phyloP scores from a whole-genome alignment of 2,113 vertebrate species.

The Melanerpes aurifrons region DNA sequence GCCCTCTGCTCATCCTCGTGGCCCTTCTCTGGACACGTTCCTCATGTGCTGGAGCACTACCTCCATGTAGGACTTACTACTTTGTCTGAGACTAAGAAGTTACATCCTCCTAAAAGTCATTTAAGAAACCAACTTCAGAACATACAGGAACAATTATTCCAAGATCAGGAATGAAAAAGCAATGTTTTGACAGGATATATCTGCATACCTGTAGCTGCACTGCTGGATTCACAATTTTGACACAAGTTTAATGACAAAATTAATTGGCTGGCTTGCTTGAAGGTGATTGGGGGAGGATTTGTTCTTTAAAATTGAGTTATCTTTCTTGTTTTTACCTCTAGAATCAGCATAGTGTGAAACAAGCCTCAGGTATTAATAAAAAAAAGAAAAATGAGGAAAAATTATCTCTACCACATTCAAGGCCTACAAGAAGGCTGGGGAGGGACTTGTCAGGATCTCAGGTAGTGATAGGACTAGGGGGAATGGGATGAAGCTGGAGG shows the following conservation, averaged over 20 bases:
- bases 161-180: not conserved
- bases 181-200: slow-evolving; percentile 12
- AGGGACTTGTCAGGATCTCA: too few relatives aligned
- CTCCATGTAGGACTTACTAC: not conserved
- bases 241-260: not conserved
- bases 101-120: not conserved
- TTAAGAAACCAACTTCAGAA: not conserved
- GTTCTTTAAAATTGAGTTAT: not conserved
- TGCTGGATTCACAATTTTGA: not conserved
- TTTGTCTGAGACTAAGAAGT: not conserved
- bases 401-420: not conserved
- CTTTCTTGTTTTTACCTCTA: not conserved
- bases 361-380: not conserved
- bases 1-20: too few relatives aligned
- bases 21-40: not conserved
- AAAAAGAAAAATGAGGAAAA: not conserved
- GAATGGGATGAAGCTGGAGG: too few relatives aligned
- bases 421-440: too few relatives aligned
- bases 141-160: not conserved
- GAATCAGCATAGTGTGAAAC: not conserved
- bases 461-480: too few relatives aligned
- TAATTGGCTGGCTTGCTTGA: not conserved
- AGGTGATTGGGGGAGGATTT: not conserved
- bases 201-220: slow-evolving; percentile 11
- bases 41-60: not conserved